Evolutionary conservation across 2,113 vertebrate genomes (phyloP), one percentile per base, ranked within the genome.

Genomic region (Mesocricetus auratus): DNA sequence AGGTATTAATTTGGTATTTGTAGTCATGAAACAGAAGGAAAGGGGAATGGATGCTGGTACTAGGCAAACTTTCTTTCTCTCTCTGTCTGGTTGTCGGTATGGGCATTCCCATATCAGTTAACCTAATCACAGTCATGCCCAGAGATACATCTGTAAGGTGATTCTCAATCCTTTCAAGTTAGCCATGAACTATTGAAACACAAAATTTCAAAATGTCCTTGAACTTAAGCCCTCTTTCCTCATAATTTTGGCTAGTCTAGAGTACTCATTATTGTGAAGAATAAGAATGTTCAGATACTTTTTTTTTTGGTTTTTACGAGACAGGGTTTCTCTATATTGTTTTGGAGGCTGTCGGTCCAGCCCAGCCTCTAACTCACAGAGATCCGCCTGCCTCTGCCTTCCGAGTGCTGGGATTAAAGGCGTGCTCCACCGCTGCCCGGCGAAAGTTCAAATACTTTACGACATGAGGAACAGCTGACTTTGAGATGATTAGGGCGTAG

Each of bases 161-260:
- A 62, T 73, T 39, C n/a, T 73, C 7, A 8, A 22, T 62, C 56
- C 56, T 42, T 21, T 42, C 26, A 42, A 42, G 13, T 17, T 62
- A 83, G 24, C 56, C 60, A 62, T 62, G n/a, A 62, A 62, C n/a
- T 29, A 29, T 10, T 62, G 24, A 42, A 15, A 62, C 17, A 24
- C 33, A 13, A 60, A 77, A 88, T 85, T 95, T 91, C 21, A 89
- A 91, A 85, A 90, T 95, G 31, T 0, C 15, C 8, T 85, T 94
- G 53, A 73, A 29, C 16, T 12, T 71, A 58, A 26, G 13, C 4
- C 7, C 45, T 16, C 58, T 29, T 77, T n/a, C 33, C 53, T 33
- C 6, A 60, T 64, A 31, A 77, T 53, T 73, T 86, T 90, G 45
- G 39, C 69, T 26, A 77, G 2, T 82, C 0, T 62, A 39, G 17